Evolutionary conservation across 2,113 vertebrate species (phyloP).

Genomic region (Megalops atlanticus): DNA sequence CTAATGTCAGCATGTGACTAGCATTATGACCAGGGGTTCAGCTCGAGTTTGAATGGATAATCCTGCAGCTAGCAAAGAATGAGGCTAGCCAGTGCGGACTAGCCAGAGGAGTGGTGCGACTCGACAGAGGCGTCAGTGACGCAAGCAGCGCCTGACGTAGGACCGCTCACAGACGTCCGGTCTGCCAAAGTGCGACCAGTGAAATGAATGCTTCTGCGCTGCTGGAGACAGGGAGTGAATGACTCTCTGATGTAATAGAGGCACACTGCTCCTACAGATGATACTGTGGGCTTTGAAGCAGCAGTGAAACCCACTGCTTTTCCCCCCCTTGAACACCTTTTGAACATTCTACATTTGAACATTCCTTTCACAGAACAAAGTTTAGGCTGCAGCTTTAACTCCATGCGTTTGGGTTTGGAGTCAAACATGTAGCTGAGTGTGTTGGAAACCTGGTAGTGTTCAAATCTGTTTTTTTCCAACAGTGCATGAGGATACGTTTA

Average conservation of each 20-base stretch:
- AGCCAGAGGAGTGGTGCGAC: not conserved
- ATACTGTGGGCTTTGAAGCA: not conserved
- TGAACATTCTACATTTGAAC: too few relatives aligned
- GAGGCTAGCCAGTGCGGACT: not conserved
- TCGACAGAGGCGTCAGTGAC: not conserved
- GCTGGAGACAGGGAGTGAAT: not conserved
- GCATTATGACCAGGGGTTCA: not conserved
- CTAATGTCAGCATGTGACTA: not conserved
- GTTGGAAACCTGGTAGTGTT: too few relatives aligned
- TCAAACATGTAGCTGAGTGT: too few relatives aligned
- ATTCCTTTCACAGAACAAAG: too few relatives aligned
- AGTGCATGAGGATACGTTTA: too few relatives aligned
- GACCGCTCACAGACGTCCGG: not conserved
- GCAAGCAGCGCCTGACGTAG: not conserved
- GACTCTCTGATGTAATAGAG: slow-evolving; percentile 5
- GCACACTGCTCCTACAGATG: not conserved
- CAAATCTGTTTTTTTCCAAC: too few relatives aligned
- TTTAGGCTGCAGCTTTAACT: not conserved
- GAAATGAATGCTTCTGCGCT: not conserved
- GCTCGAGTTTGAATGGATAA: not conserved
- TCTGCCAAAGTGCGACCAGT: not conserved
- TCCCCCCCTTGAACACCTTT: not conserved
- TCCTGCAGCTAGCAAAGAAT: not conserved
- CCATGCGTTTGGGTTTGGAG: too few relatives aligned
- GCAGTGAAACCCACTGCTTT: not conserved